phyloP scores from a whole-genome alignment of 2,113 vertebrate species.

The Dendrocopos noguchii region DNA sequence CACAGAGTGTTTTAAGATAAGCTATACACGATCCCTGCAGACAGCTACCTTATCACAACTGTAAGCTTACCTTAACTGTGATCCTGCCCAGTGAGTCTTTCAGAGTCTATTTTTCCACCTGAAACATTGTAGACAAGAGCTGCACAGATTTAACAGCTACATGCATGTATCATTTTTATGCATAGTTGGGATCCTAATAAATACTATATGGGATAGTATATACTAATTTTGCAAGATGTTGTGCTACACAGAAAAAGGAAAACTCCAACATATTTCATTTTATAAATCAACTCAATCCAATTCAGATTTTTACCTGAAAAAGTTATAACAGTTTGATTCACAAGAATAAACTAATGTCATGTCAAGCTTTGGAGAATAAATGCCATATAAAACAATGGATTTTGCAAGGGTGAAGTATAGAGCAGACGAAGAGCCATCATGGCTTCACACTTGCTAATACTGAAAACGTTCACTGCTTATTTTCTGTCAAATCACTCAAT shows the following conservation, averaged over 20 bases:
- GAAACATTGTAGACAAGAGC: not conserved
- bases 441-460: not conserved
- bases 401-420: not conserved
- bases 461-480: not conserved
- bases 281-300: not conserved
- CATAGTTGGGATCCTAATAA: not conserved
- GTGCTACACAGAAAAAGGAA: not conserved
- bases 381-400: not conserved
- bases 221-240: not conserved
- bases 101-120: not conserved
- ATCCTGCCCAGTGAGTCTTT: not conserved
- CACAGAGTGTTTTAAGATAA: not conserved
- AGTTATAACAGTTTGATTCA: not conserved
- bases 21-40: not conserved
- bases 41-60: not conserved
- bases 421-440: not conserved
- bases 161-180: not conserved
- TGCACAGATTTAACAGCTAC: not conserved
- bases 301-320: not conserved
- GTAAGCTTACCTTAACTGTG: not conserved
- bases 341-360: not conserved
- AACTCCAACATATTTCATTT: not conserved
- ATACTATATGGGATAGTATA: not conserved
- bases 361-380: not conserved
- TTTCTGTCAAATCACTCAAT: not conserved